Percentiles rank a stretch among this genome's conserved stretches.
These are phyloP conservation scores for Drosophila rubida DNA, from an alignment of 2,888 invertebrate genomes.

Conservation along the genomic window DNA sequence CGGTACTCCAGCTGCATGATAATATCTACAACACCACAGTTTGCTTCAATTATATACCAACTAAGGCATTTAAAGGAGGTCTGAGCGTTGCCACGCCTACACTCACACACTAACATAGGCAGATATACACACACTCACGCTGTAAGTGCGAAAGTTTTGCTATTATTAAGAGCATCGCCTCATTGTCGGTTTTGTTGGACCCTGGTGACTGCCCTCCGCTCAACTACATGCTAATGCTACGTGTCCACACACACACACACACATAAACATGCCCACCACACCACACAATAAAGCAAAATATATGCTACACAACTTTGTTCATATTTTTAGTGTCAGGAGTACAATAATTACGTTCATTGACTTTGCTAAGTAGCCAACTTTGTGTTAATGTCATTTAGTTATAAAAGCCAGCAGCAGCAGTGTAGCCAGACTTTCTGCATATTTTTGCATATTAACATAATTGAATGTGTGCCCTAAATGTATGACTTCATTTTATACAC, in stretches of 20 bases:
- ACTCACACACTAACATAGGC: not conserved
- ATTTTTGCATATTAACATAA: constrained; percentile 52
- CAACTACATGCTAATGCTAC: constrained; percentile 32
- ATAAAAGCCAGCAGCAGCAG: constrained; percentile 5
- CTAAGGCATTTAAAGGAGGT: constrained; percentile 48
- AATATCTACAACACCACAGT: constrained; percentile 38
- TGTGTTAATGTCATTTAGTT: constrained; percentile 72
- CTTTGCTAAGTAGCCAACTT: constrained; percentile 79
- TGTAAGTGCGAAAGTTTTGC: constrained; percentile 76
- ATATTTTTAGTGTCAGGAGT: constrained; percentile 79
- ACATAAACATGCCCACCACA: constrained; percentile 3
- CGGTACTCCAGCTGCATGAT: constrained; percentile 22
- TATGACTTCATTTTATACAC: not conserved
- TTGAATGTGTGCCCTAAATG: constrained; percentile 23
- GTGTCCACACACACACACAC: constrained; percentile 14
- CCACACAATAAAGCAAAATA: constrained; percentile 65
- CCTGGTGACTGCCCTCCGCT: constrained; percentile 53
- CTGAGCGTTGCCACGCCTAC: constrained; percentile 41
- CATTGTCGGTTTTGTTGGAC: constrained; percentile 78
- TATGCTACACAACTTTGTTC: constrained; percentile 74
- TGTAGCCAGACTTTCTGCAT: constrained; percentile 26
- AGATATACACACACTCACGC: not conserved
- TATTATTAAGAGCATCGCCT: constrained; percentile 77
- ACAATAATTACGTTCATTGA: constrained; percentile 82
- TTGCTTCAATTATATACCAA: constrained; percentile 50